Conservation (phyloP, 2,888 invertebrate genomes). For the Diarsia rubi region DNA sequence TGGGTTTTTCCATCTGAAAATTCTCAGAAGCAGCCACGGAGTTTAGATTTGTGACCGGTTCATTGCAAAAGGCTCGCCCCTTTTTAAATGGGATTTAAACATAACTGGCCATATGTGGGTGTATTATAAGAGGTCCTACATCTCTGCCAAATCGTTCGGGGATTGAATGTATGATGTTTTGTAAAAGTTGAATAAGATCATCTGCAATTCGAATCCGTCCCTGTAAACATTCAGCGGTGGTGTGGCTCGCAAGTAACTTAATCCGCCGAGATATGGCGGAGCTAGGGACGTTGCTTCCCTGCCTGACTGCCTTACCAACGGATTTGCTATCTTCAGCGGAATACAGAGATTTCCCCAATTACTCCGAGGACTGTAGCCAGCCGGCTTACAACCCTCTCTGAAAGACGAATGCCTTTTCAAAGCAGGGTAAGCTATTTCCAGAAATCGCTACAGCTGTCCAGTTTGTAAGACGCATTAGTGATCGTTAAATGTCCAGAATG, state of each 20-base stretch:
- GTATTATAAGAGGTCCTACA: no score
- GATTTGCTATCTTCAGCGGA: conserved; percentile 65
- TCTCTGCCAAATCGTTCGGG: no score
- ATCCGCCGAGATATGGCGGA: conserved; percentile 66
- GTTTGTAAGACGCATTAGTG: conserved; percentile 11
- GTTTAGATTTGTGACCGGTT: no score
- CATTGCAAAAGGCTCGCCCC: no score
- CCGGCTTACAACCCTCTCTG: conserved; percentile 41
- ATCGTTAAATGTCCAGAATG: conserved; percentile 1
- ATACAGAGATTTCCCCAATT: conserved; percentile 65
- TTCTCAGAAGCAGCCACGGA: no score
- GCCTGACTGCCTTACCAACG: conserved; percentile 52
- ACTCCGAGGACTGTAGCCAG: conserved; percentile 50
- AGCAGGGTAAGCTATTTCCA: conserved; percentile 40
- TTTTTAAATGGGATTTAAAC: no score
- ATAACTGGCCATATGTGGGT: no score
- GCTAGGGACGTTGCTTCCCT: conserved; percentile 49
- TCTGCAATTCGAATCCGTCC: conserved; percentile 35
- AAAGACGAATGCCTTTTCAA: conserved; percentile 60
- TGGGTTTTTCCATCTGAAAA: no score
- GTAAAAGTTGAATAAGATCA: neutral
- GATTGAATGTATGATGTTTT: no score
- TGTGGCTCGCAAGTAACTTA: conserved; percentile 64
- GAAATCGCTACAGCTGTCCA: conserved; percentile 35
- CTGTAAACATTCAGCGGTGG: conserved; percentile 50